Conservation (phyloP, 2,888 invertebrate genomes). For the Macrophya alboannulata region DNA sequence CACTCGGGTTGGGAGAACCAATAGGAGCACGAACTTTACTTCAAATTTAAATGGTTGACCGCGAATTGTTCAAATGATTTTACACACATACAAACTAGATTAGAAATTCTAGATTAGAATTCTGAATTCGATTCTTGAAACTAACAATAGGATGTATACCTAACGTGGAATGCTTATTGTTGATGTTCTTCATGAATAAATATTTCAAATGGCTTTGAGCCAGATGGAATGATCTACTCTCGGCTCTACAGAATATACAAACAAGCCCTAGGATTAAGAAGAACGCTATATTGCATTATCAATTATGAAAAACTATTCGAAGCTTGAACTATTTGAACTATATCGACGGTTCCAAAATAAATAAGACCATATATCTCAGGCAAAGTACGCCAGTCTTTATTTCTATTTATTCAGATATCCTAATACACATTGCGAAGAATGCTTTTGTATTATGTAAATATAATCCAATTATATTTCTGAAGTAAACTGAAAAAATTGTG, state of each 20-base stretch:
- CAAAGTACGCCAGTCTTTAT: neutral
- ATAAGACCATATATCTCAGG: neutral
- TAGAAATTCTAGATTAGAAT: neutral
- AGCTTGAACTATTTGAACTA: too few relatives aligned
- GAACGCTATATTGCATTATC: too few relatives aligned
- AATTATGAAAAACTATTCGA: too few relatives aligned
- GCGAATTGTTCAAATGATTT: neutral
- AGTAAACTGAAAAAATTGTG: neutral
- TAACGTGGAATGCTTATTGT: neutral
- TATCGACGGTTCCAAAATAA: too few relatives aligned
- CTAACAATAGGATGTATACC: neutral
- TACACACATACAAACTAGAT: neutral
- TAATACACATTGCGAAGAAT: neutral
- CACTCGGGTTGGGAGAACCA: neutral
- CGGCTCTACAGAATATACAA: too few relatives aligned
- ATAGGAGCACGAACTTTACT: neutral
- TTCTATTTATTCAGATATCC: neutral
- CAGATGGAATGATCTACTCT: too few relatives aligned
- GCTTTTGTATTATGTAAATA: neutral
- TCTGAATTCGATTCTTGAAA: neutral
- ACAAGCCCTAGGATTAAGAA: too few relatives aligned
- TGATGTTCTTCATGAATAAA: neutral
- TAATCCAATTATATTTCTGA: neutral
- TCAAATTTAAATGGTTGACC: neutral
- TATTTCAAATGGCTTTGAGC: neutral